Evolutionary conservation across 2,888 invertebrate genomes (phyloP).

Genomic region (Opisthograptis luteolata): DNA sequence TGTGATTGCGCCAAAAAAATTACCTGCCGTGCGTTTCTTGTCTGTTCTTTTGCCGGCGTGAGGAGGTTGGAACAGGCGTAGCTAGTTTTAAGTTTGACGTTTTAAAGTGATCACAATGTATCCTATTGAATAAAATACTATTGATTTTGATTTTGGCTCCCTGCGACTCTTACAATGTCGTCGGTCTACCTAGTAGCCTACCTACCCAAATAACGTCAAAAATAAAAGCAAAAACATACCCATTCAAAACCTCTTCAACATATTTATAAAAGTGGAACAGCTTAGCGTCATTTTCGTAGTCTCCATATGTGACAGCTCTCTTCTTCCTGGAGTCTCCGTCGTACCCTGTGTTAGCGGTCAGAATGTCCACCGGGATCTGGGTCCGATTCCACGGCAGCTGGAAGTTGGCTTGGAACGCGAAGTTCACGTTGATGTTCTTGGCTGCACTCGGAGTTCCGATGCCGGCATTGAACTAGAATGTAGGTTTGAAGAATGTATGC

Average conservation of each 20-base stretch:
- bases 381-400: slow-evolving; percentile 74
- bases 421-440: slow-evolving; percentile 67
- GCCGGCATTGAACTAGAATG: slow-evolving; percentile 72
- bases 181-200: neutral
- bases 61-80: too few relatives aligned
- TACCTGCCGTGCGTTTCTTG: too few relatives aligned
- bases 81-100: too few relatives aligned
- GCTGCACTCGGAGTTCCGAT: slow-evolving; percentile 67
- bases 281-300: slow-evolving; percentile 63
- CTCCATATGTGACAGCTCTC: slow-evolving; percentile 41
- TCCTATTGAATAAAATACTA: too few relatives aligned
- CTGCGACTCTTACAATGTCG: neutral
- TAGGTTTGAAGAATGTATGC: too few relatives aligned
- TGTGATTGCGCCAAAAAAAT: too few relatives aligned
- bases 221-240: slow-evolving; percentile 53
- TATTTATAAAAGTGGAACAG: slow-evolving; percentile 73
- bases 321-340: slow-evolving; percentile 57
- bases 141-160: too few relatives aligned
- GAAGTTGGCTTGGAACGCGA: slow-evolving; percentile 77
- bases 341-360: slow-evolving; percentile 65
- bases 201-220: too few relatives aligned
- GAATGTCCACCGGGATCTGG: slow-evolving; percentile 71
- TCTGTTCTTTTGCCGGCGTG: too few relatives aligned
- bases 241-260: slow-evolving; percentile 60
- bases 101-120: too few relatives aligned